Conservation (phyloP, 1,140 invertebrate genomes). For the Lordiphosa stackelbergi region DNA sequence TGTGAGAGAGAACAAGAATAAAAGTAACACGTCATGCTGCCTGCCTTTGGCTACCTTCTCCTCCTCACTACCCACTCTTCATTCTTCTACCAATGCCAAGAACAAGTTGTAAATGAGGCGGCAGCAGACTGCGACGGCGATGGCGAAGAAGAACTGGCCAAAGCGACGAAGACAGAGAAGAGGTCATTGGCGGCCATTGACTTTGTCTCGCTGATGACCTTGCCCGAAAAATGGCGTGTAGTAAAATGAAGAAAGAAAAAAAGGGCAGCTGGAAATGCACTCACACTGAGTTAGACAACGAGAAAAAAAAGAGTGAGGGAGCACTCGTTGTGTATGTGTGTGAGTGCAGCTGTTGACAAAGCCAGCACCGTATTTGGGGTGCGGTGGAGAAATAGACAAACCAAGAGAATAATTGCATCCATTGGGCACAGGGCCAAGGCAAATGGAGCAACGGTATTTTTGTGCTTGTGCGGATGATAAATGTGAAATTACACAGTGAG, state of each 20-base stretch:
- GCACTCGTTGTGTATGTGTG: slow-evolving; percentile 20
- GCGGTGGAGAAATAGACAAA: slow-evolving; percentile 10
- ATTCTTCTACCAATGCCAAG: slow-evolving; percentile 48
- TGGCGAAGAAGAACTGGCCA: slow-evolving; percentile 27
- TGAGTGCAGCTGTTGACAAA: slow-evolving; percentile 62
- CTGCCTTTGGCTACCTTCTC: slow-evolving; percentile 32
- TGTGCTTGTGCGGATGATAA: neutral
- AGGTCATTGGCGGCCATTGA: slow-evolving; percentile 76
- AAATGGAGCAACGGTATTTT: slow-evolving; percentile 55
- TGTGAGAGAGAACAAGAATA: slow-evolving; percentile 38
- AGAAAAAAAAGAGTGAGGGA: slow-evolving; percentile 1
- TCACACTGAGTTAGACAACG: slow-evolving; percentile 24
- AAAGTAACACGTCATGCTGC: slow-evolving; percentile 70
- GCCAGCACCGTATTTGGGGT: slow-evolving; percentile 5
- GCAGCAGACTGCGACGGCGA: slow-evolving; percentile 28
- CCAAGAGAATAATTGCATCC: neutral
- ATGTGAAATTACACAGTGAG: neutral
- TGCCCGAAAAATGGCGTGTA: slow-evolving; percentile 75
- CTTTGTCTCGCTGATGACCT: slow-evolving; percentile 76
- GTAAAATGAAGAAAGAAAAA: slow-evolving; percentile 35
- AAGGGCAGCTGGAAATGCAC: slow-evolving; percentile 47
- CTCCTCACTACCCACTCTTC: neutral
- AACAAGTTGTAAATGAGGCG: slow-evolving; percentile 72
- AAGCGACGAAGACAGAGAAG: slow-evolving; percentile 35
- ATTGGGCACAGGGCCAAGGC: slow-evolving; percentile 63